phyloP scores from a whole-genome alignment of 2,797 vertebrate genomes.

The Rallus crepitans region DNA sequence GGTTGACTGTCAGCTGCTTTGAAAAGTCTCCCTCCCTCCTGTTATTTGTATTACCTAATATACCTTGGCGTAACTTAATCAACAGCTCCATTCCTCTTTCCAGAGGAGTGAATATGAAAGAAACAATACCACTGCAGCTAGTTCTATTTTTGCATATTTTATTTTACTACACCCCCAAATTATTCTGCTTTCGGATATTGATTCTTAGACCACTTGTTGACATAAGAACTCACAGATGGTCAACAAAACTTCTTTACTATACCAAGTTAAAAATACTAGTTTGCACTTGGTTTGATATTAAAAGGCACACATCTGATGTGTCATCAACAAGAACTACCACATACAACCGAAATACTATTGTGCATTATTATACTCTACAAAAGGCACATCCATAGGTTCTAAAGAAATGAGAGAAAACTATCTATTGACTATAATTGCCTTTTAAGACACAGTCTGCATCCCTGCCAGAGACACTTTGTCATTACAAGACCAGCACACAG shows the following conservation, averaged over 20 bases:
- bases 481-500: neutral
- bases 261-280: neutral
- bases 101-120: neutral
- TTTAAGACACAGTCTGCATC: neutral
- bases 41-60: neutral
- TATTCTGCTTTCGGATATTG: neutral
- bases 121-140: neutral
- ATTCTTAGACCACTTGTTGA: neutral
- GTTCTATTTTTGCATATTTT: neutral
- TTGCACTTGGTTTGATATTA: neutral
- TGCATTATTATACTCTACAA: neutral
- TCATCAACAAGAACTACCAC: neutral
- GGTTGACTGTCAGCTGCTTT: neutral
- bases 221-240: neutral
- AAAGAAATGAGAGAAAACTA: neutral
- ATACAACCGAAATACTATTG: neutral
- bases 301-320: accelerated
- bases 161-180: neutral
- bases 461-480: neutral
- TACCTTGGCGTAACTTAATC: neutral
- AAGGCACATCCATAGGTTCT: neutral
- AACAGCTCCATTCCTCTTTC: neutral
- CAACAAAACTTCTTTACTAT: neutral
- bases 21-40: neutral
- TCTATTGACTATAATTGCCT: neutral